Evolutionary conservation across 1,140 invertebrate genomes (phyloP).

Genomic region (Leptestheria dahalacensis): DNA sequence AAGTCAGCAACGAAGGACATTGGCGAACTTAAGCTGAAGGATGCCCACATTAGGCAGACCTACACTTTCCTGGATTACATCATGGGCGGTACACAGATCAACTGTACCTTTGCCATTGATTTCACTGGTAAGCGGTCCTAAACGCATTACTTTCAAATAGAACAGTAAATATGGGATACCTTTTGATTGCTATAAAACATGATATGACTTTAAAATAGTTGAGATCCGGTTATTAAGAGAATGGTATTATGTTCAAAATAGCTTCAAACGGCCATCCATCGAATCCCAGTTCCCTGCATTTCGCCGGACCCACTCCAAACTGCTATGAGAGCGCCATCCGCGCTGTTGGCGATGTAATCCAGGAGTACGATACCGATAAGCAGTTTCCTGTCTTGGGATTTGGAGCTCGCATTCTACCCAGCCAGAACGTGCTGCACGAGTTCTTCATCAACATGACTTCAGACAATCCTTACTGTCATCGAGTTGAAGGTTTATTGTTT

Average conservation of each 20-base stretch:
- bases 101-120: slow-evolving; percentile 42
- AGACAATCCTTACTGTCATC: slow-evolving; percentile 38
- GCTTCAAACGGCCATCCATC: slow-evolving; percentile 50
- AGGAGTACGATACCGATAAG: slow-evolving; percentile 43
- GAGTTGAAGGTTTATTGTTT: slow-evolving; percentile 27
- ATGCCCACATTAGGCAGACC: slow-evolving; percentile 26
- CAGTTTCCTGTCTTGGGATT: slow-evolving; percentile 41
- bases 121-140: slow-evolving; percentile 48
- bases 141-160: too few species aligned
- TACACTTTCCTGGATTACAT: slow-evolving; percentile 43
- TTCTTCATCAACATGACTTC: slow-evolving; percentile 41
- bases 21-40: slow-evolving; percentile 4
- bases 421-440: slow-evolving; percentile 37
- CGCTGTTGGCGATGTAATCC: slow-evolving; percentile 44
- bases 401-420: slow-evolving; percentile 37
- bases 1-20: not conserved
- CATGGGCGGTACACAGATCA: slow-evolving; percentile 36
- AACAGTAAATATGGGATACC: too few species aligned
- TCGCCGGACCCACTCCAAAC: slow-evolving; percentile 33
- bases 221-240: too few species aligned
- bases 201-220: too few species aligned
- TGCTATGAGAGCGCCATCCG: slow-evolving; percentile 41
- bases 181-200: too few species aligned
- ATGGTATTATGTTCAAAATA: too few species aligned
- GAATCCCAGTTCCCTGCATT: slow-evolving; percentile 41